Base-by-base conservation (phyloP, 2,888 invertebrate species). In the Nebria brevicollis region DNA sequence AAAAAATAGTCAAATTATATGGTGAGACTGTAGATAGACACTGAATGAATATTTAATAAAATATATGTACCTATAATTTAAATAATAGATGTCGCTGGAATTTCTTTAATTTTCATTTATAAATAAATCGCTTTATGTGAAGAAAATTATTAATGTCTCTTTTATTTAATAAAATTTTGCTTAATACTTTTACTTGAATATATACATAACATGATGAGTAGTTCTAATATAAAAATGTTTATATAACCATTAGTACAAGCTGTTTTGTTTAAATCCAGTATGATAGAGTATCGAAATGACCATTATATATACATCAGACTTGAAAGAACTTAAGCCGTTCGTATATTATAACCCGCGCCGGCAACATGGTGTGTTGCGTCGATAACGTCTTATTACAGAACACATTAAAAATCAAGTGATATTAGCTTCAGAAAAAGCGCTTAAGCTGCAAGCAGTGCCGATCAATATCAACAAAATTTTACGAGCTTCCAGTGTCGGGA, bases 401-500 rank as follows among this genome's bases (percentile, higher is more conserved):
- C 34, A 72, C 43, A 77, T 77, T 77, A 77, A 77, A 77, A 54
- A 54, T 54, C 54, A 54, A 54, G 54, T 70, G 68, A 79, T 79
- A 79, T 79, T 79, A 79, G 74, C 66, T 79, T 75, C 70, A 79
- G 75, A 75, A 73, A 75, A 66, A 74, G 79, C 26, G 72, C 54
- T 54, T 54, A 54, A 54, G 54, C 54, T 54, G 54, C 54, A 54
- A 54, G 41, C 42, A 26, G n/a, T 13, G 25, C 70, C 26, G 74
- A 79, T 79, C 79, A 79, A 79, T 79, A 75, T 75, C 79, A 54
- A 68, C 74, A 79, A 75, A 74, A 25, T 68, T 79, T 79, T 70
- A 25, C 10, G 70, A 20, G 26, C 15, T 70, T 70, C 25, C 54
- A 54, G 54, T 66, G 20, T 66, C 66, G 20, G 66, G 70, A 34